Conservation (phyloP, 2,888 invertebrate species). For the Phlogophora meticulosa region DNA sequence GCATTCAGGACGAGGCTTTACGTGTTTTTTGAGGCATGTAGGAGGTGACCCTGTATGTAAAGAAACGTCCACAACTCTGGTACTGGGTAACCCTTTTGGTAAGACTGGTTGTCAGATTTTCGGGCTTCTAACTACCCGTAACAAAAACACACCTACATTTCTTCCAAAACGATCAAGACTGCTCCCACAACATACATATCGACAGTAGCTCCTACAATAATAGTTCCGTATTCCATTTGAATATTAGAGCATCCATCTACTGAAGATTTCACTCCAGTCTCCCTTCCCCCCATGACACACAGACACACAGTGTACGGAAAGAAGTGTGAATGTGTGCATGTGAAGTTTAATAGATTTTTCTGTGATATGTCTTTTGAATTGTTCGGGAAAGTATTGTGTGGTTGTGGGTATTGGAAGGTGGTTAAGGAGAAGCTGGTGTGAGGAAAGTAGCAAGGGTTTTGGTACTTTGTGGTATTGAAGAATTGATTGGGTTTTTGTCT, state of each 20-base stretch:
- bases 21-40: too few species aligned
- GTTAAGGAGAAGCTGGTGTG: background rate
- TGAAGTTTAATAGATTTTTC: conserved; percentile 67
- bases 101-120: too few species aligned
- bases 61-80: too few species aligned
- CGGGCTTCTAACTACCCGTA: too few species aligned
- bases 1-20: too few species aligned
- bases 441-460: background rate
- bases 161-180: conserved; percentile 76
- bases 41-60: too few species aligned
- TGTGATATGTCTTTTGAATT: conserved; percentile 56
- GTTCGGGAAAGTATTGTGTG: conserved; percentile 45
- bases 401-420: conserved; percentile 26
- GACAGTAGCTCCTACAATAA: conserved; percentile 91
- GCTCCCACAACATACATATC: conserved; percentile 77
- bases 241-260: conserved; percentile 91
- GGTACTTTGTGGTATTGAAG: too few species aligned
- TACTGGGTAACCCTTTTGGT: too few species aligned
- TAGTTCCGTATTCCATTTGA: conserved; percentile 91
- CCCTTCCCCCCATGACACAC: conserved; percentile 68
- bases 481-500: too few species aligned
- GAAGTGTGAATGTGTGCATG: conserved; percentile 55
- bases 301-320: conserved; percentile 58
- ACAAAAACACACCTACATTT: too few species aligned
- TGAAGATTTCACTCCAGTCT: conserved; percentile 85